Evolutionary conservation across 2,113 vertebrate species (phyloP), one percentile per base, ranked within the genome.

Genomic region (Gasterosteus aculeatus): DNA sequence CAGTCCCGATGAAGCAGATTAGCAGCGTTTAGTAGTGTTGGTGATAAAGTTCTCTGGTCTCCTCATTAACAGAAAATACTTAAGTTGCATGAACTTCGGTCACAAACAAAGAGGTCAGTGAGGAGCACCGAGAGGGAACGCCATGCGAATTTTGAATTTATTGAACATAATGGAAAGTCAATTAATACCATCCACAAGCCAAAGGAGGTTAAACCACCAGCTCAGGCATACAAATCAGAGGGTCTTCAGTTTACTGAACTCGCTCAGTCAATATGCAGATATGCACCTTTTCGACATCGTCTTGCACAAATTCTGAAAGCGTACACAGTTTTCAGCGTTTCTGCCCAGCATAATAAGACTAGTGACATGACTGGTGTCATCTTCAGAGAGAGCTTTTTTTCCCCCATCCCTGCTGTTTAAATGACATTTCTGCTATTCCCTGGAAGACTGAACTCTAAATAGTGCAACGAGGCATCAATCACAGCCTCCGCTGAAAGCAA

Each of bases 231-330:
- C 41, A 73, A 31, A 77, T 60, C 15, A 59, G 29, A 19, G 63
- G 57, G 19, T 68, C 66, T 56, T 47, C 67, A 19, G 41, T 11
- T 46, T 16, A 67, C 39, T 65, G 9, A 60, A 4, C 33, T 58
- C 14, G 18, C 10, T 59, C 29, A 44, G 44, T 69, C n/a, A 44
- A 11, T 39, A 69, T 68, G 69, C 68, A 63, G 49, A 63, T 69
- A 49, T 33, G 19, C 2, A 38, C 63, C 3, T 59, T 46, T 64
- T 64, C 0, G 49, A 15, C 33, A 10, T 2, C 26, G n/a, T 19
- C 19, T 71, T 22, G 7, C 10, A 15, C 10, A 29, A 8, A 61
- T n/a, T 53, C 26, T 53, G 14, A 44, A 47, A 18, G 22, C 2
- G 7, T 33, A 7, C 22, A 71, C 38, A 26, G 26, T 38, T 54